Base-by-base conservation (phyloP, 2,797 vertebrate species). In the Urophycis tenuis region DNA sequence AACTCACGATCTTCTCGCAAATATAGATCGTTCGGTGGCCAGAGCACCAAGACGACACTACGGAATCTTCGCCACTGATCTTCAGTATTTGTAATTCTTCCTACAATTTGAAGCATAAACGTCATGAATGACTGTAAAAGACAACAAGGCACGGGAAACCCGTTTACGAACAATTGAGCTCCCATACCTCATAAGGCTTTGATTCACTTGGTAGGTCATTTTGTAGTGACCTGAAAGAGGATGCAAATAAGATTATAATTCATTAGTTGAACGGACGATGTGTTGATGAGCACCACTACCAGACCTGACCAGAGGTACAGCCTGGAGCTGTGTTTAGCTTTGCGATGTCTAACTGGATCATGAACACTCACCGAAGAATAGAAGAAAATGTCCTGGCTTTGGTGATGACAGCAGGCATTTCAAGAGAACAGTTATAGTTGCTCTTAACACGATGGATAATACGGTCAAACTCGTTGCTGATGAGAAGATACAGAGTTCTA, bases 1-100 rank as follows among this genome's bases (percentile, higher is more conserved):
- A 11, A 67, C 94, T 92, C 88, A 98, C 97, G 81, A 78, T 82
- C 93, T 93, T 95, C 87, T 97, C 94, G 86, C 95, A 86, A 79
- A 99, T 81, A 80, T 95, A 95, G 5, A 94, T 5, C 6, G 67
- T 10, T 11, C 84, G 89, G 82, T 79, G 92, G 81, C 89, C 93
- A 81, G 80, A 89, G 85, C 92, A 92, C 77, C 95, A 87, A 31
- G 81, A 89, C 60, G 93, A 90, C 69, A 94, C 53, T 22, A 93
- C 85, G 74, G 89, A 92, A 83, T 75, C 84, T 22, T 89, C 88
- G 67, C 78, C 89, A 49, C 34, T 81, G 39, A 90, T 78, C 82
- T 95, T 86, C n/a, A 85, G 84, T 17, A 96, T 90, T 80, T 94
- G 93, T 3, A 95, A 67, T 3, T 95, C 93, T 73, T 87, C 86